A percentile compares a stretch with the other conserved stretches of the same genome.
Conservation (phyloP, 37 sponge, comb jelly and placozoan genomes). For the Spongia lamella region DNA sequence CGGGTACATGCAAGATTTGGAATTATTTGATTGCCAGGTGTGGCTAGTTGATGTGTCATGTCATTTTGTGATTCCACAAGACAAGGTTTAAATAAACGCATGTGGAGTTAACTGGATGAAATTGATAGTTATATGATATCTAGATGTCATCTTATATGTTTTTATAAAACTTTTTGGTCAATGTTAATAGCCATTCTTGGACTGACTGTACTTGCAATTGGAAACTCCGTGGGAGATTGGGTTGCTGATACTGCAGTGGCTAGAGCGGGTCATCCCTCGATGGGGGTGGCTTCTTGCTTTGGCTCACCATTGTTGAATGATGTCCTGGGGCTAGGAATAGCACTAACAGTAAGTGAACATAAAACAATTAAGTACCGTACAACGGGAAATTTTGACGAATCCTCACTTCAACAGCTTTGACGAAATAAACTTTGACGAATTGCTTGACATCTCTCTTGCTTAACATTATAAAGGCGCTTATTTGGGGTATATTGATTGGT, state of each 20-base stretch:
- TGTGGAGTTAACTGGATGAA: neutral
- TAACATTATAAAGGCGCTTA: too few species aligned
- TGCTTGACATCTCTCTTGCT: too few species aligned
- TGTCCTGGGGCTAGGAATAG: constrained; percentile 85
- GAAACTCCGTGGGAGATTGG: constrained; percentile 92
- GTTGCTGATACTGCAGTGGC: constrained; percentile 91
- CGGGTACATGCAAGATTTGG: too few species aligned
- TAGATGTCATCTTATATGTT: neutral
- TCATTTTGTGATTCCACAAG: too few species aligned
- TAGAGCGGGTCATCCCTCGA: constrained; percentile 79
- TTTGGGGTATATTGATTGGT: too few species aligned
- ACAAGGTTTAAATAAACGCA: neutral
- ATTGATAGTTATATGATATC: neutral
- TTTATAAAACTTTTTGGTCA: neutral
- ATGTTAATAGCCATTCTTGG: constrained; percentile 75
- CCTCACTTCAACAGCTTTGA: too few species aligned
- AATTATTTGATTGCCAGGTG: too few species aligned
- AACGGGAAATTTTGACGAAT: too few species aligned
- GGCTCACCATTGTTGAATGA: constrained; percentile 91
- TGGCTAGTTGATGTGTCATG: too few species aligned
- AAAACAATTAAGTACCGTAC: too few species aligned
- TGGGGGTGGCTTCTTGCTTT: constrained; percentile 90
- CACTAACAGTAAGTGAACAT: constrained; percentile 66
- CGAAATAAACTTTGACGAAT: too few species aligned
- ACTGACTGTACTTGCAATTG: constrained; percentile 86